These are phyloP conservation scores for Alsophila aescularia DNA, from an alignment of 2,888 invertebrate species.

Conservation along the genomic window DNA sequence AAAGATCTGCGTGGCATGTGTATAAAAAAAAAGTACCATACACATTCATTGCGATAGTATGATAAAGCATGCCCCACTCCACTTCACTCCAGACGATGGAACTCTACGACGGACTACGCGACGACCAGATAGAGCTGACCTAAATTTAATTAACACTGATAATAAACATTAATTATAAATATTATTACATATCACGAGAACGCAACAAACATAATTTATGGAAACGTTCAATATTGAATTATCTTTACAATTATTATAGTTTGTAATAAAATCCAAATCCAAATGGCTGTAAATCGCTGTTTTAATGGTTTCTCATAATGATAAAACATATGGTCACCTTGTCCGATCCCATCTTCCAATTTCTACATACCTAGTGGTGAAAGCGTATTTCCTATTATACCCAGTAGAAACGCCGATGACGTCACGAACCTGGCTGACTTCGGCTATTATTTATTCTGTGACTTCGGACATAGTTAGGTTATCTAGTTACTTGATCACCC, in stretches of 20 bases:
- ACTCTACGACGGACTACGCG: not conserved
- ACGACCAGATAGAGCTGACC: conserved; percentile 10
- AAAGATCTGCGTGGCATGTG: no score
- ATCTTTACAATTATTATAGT: conserved; percentile 6
- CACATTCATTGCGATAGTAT: conserved; percentile 36
- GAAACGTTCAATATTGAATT: conserved; percentile 2
- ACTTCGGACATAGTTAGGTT: no score
- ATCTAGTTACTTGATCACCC: no score
- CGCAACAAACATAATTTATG: conserved; percentile 3
- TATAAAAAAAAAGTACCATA: conserved; percentile 15
- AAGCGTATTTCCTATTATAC: no score
- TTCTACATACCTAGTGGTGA: not conserved
- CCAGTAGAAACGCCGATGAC: no score
- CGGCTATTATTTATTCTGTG: no score
- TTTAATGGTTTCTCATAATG: conserved; percentile 6
- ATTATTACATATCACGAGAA: not conserved
- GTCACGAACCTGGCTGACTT: no score
- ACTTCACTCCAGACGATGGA: conserved; percentile 16
- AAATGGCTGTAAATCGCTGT: conserved; percentile 3
- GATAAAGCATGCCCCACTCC: conserved; percentile 55
- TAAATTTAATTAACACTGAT: conserved; percentile 10
- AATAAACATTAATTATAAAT: conserved; percentile 1
- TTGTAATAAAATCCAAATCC: conserved; percentile 12
- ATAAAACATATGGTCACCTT: conserved; percentile 7
- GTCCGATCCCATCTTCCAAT: not conserved